phyloP scores from a whole-genome alignment of 2,888 invertebrate species.

The Sarcophaga rosellei region DNA sequence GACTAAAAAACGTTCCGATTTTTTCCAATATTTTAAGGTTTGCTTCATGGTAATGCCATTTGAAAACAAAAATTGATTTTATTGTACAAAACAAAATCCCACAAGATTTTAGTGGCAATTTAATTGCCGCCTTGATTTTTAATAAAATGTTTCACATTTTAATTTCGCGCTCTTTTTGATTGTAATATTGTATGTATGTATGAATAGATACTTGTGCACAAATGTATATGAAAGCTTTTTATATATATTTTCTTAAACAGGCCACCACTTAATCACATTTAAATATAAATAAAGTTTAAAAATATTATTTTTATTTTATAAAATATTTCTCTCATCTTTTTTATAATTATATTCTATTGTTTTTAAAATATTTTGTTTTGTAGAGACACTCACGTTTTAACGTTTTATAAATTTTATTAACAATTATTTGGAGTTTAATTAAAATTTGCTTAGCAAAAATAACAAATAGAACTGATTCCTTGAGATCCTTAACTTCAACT shows the following conservation, averaged over 20 bases:
- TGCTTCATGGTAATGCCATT: too few relatives aligned
- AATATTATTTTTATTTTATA: too few relatives aligned
- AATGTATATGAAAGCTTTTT: too few relatives aligned
- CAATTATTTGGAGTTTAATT: neutral
- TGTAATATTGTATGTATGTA: neutral
- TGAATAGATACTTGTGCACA: neutral
- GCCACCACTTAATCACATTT: neutral
- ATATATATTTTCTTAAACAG: too few relatives aligned
- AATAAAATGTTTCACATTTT: neutral
- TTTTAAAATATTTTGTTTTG: neutral
- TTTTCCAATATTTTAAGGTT: neutral
- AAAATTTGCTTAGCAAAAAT: constrained; percentile 50
- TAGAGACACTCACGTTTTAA: constrained; percentile 22
- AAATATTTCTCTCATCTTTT: too few relatives aligned
- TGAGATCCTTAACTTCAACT: constrained; percentile 75
- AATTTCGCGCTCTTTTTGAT: constrained; percentile 25
- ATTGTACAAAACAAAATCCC: neutral
- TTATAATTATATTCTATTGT: neutral
- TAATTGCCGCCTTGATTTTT: neutral
- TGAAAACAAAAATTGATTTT: neutral
- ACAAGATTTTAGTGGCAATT: neutral
- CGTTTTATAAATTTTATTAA: constrained; percentile 1
- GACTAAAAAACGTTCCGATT: too few relatives aligned
- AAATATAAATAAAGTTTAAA: neutral
- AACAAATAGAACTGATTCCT: constrained; percentile 74